Evolutionary conservation across 2,888 invertebrate genomes (phyloP), one percentile per base, ranked within the genome.

Genomic region (Oasisia sp.): DNA sequence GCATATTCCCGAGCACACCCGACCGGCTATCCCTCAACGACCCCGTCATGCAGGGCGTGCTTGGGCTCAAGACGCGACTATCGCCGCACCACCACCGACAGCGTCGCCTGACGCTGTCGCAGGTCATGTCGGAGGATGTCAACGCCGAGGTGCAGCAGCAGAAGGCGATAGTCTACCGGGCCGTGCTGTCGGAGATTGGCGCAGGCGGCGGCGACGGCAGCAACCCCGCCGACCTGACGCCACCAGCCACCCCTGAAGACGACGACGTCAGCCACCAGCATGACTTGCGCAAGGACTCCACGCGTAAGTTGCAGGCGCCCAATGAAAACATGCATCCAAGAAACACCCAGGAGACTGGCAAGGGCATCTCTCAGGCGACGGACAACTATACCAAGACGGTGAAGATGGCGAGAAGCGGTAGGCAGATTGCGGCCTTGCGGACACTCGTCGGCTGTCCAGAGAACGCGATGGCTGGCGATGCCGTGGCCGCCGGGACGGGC

Each of bases 51-150:
- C 74, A 74, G n/a, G 74, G 74, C 14, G 74, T 74, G n/a, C 74
- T 74, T n/a, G 74, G 74, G 27, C 74, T 74, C 27, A 74, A 74
- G 74, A 74, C 27, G 7, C 74, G 74, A n/a, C 5, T 74, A 27
- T 74, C 74, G 14, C 74, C 74, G 74, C 27, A 7, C 7, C 74
- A 74, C 27, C 74, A 74, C 27, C 74, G 27, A 27, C 74, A 74
- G n/a, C 74, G 74, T n/a, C 74, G 74, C 74, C 27, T 74, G 74
- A 74, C 74, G 74, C 74, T 90, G 90, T 90, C 90, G 32, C 90
- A 90, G 38, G 19, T 90, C 38, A 32, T 90, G 90, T 90, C 90
- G 38, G 90, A 90, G 44, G 90, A 90, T 27, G 90, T 90, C 44
- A 90, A 90, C 44, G 90, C 90, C 4, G 90, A 90, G 44, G 44